These are phyloP conservation scores for Drosophila varians DNA, from an alignment of 1,140 invertebrate species.

Conservation along the genomic window DNA sequence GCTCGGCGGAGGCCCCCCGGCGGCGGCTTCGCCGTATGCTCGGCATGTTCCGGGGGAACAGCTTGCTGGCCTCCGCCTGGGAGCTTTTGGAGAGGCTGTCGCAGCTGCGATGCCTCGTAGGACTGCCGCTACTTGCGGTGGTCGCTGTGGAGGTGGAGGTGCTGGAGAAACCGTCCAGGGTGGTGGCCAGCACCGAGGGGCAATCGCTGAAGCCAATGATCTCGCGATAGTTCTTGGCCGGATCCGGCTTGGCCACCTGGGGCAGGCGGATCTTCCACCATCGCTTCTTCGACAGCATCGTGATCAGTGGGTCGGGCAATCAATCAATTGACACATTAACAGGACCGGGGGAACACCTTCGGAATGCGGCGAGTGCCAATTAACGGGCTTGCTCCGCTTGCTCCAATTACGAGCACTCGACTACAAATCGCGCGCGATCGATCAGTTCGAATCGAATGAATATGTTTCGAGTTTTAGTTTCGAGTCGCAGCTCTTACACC, in stretches of 20 bases:
- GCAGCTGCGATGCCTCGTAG: conserved; percentile 36
- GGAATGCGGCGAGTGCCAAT: conserved; percentile 48
- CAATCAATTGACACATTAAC: conserved; percentile 76
- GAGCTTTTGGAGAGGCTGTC: conserved; percentile 66
- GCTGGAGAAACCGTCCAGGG: conserved; percentile 28
- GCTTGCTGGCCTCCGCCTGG: conserved; percentile 65
- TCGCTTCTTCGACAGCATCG: conserved; percentile 59
- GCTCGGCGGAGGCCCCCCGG: conserved; percentile 42
- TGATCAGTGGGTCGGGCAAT: conserved; percentile 43
- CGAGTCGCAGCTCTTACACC: conserved; percentile 33
- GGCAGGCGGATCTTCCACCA: conserved; percentile 76
- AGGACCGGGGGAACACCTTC: conserved; percentile 32
- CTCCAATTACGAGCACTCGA: conserved; percentile 78
- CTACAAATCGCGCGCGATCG: conserved; percentile 44
- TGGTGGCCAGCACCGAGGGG: conserved; percentile 57
- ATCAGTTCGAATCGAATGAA: not conserved
- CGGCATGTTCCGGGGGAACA: conserved; percentile 81
- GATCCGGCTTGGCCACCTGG: conserved; percentile 50
- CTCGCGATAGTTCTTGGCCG: conserved; percentile 58
- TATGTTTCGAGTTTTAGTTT: not conserved
- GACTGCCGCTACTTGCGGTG: conserved; percentile 32
- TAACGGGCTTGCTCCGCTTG: conserved; percentile 79
- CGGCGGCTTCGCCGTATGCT: conserved; percentile 73
- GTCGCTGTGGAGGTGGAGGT: conserved; percentile 27
- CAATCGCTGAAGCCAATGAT: conserved; percentile 58